Evolutionary conservation across 2,113 vertebrate genomes (phyloP).

Genomic region (Megaceryle torquata): DNA sequence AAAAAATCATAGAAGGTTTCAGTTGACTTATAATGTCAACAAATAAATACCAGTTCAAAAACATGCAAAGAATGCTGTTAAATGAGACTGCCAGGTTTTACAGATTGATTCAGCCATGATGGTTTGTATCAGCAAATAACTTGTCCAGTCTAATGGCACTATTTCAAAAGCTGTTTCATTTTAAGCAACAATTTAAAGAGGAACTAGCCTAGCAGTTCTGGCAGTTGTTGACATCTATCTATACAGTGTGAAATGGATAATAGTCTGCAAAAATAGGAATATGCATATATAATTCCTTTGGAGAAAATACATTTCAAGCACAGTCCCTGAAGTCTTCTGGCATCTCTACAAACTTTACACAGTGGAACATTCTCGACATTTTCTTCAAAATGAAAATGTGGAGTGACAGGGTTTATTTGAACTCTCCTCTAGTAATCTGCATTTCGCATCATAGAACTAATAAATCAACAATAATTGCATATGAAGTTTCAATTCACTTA

Average conservation of each 20-base stretch:
- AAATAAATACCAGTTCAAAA: neutral
- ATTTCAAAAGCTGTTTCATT: neutral
- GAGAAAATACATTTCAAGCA: neutral
- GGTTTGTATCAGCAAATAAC: neutral
- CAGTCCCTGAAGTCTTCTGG: neutral
- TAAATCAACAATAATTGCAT: neutral
- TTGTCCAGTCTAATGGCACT: neutral
- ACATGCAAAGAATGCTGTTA: neutral
- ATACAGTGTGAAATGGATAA: neutral
- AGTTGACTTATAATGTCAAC: neutral
- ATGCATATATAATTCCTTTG: neutral
- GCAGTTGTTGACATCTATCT: neutral
- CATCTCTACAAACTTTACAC: neutral
- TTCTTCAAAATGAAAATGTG: neutral
- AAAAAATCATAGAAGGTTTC: neutral
- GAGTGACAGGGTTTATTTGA: neutral
- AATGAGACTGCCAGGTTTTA: neutral
- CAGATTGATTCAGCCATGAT: neutral
- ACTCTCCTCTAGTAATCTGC: neutral
- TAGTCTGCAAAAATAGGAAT: neutral
- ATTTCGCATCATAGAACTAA: neutral
- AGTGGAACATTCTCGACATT: neutral
- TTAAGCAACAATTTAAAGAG: neutral
- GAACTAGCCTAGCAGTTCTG: neutral
- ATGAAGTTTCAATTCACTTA: neutral